phyloP scores from a whole-genome alignment of 1,140 invertebrate species.

The Sarcophaga bullata region DNA sequence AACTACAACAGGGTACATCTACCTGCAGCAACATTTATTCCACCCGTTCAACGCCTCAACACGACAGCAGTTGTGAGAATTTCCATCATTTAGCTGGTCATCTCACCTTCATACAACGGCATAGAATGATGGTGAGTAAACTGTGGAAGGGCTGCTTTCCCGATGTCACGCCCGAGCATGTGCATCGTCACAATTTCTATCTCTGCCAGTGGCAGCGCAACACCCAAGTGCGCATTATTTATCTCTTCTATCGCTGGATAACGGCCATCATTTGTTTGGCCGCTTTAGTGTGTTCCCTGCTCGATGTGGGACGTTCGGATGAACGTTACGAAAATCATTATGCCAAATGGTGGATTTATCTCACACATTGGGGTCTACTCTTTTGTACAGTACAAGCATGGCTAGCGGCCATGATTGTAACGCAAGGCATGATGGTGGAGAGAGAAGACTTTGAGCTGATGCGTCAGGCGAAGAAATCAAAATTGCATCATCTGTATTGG shows the following conservation, averaged over 20 bases:
- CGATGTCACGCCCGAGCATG: slow-evolving; percentile 63
- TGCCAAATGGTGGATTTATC: slow-evolving; percentile 73
- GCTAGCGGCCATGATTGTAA: slow-evolving; percentile 64
- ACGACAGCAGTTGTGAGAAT: slow-evolving; percentile 62
- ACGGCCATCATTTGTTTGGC: slow-evolving; percentile 68
- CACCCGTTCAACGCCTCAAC: slow-evolving; percentile 46
- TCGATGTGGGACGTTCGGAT: slow-evolving; percentile 67
- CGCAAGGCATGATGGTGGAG: slow-evolving; percentile 66
- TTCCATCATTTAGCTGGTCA: slow-evolving; percentile 60
- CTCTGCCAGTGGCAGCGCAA: slow-evolving; percentile 67
- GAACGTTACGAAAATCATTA: slow-evolving; percentile 64
- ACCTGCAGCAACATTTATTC: slow-evolving; percentile 29
- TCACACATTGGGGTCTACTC: slow-evolving; percentile 75
- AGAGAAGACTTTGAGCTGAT: slow-evolving; percentile 63
- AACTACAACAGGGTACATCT: slow-evolving; percentile 2
- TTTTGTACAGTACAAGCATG: slow-evolving; percentile 67
- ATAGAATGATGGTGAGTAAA: slow-evolving; percentile 66
- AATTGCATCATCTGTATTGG: slow-evolving; percentile 72
- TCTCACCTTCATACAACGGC: slow-evolving; percentile 57
- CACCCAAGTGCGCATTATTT: slow-evolving; percentile 66
- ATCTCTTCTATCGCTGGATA: slow-evolving; percentile 70
- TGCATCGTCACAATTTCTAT: slow-evolving; percentile 64
- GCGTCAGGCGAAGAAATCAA: slow-evolving; percentile 61
- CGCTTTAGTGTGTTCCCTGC: slow-evolving; percentile 69
- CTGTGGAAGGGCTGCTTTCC: slow-evolving; percentile 65